These are phyloP conservation scores for Metopia argyrocephala DNA, from an alignment of 2,888 invertebrate genomes.

Conservation along the genomic window DNA sequence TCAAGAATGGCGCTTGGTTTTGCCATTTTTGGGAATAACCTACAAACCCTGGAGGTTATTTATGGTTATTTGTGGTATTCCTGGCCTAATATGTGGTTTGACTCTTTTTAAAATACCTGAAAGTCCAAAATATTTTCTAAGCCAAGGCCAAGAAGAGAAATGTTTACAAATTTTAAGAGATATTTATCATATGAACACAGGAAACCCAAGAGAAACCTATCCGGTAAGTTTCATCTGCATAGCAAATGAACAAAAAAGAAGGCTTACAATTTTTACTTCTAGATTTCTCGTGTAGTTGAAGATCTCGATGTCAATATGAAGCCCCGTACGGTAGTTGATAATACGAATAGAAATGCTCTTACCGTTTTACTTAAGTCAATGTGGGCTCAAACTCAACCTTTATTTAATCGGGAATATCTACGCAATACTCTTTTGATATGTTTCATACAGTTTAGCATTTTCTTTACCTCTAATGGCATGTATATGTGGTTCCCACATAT, in stretches of 20 bases:
- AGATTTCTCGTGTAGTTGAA: slow-evolving; percentile 68
- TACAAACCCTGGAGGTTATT: slow-evolving; percentile 76
- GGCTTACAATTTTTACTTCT: background rate
- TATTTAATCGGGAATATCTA: slow-evolving; percentile 72
- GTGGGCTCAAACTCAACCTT: slow-evolving; percentile 75
- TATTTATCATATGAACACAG: slow-evolving; percentile 71
- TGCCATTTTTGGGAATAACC: slow-evolving; percentile 69
- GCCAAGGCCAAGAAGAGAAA: slow-evolving; percentile 70
- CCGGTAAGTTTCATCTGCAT: slow-evolving; percentile 65
- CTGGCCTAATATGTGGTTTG: slow-evolving; percentile 72
- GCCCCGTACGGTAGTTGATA: slow-evolving; percentile 47
- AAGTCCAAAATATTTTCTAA: slow-evolving; percentile 74
- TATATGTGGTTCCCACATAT: slow-evolving; percentile 77
- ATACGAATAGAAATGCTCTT: slow-evolving; percentile 53
- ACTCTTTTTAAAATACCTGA: slow-evolving; percentile 74
- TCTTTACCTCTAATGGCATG: slow-evolving; percentile 74
- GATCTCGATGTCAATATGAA: slow-evolving; percentile 66
- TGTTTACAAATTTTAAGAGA: slow-evolving; percentile 70
- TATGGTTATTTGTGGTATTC: slow-evolving; percentile 73
- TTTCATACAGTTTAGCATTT: slow-evolving; percentile 74
- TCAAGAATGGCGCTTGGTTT: slow-evolving; percentile 71
- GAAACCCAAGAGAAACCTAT: slow-evolving; percentile 67
- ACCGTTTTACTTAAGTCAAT: slow-evolving; percentile 69
- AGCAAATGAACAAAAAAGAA: no score
- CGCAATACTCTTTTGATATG: slow-evolving; percentile 72